A percentile compares a stretch with the other conserved stretches of the same genome.
These are phyloP conservation scores for Pagrus major DNA, from an alignment of 2,113 vertebrate genomes.

Conservation along the genomic window DNA sequence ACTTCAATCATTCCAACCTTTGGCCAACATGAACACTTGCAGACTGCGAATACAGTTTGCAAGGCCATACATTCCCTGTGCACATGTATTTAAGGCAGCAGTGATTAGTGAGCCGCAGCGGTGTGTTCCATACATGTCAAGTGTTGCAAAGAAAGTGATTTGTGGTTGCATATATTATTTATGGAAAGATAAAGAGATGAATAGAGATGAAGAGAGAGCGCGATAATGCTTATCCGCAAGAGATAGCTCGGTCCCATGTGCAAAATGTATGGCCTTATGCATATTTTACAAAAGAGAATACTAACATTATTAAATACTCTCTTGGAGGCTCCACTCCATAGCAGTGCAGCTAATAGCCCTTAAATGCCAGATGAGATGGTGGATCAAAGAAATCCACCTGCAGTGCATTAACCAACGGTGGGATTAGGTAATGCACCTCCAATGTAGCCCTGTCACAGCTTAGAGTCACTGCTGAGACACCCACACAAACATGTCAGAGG, in stretches of 20 bases:
- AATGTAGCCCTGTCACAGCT: conserved; percentile 56
- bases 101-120: conserved; percentile 38
- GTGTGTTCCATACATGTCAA: conserved; percentile 23
- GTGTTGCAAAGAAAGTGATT: conserved; percentile 42
- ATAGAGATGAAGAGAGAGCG: conserved; percentile 41
- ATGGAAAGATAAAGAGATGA: conserved; percentile 57
- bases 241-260: conserved; percentile 44
- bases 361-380: conserved; percentile 64
- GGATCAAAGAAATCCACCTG: conserved; percentile 74
- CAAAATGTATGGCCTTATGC: conserved; percentile 58
- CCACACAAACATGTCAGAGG: conserved; percentile 72
- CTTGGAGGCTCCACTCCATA: conserved; percentile 6
- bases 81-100: conserved; percentile 4
- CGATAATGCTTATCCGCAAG: conserved; percentile 36
- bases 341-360: conserved; percentile 34
- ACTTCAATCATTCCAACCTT: conserved; percentile 31
- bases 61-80: background rate
- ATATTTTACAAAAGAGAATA: conserved; percentile 69
- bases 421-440: conserved; percentile 61
- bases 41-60: background rate
- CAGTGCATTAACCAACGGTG: conserved; percentile 41
- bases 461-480: conserved; percentile 57
- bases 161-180: conserved; percentile 66
- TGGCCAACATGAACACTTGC: background rate
- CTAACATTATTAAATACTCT: conserved; percentile 49